These are phyloP conservation scores for Neomicropteryx cornuta DNA, from an alignment of 1,140 invertebrate genomes.

Conservation along the genomic window DNA sequence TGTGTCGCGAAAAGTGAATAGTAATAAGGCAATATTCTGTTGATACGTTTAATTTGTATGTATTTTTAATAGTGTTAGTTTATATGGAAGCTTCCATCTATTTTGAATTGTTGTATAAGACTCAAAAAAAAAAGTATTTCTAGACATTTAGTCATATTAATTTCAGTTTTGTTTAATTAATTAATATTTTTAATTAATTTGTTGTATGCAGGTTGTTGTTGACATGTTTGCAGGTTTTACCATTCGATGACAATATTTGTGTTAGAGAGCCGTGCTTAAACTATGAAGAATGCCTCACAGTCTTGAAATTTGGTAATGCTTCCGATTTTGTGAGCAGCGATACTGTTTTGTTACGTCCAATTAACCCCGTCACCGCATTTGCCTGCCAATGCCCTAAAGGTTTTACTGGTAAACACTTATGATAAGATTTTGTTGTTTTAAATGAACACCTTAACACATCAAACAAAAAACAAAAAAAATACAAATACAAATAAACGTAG, in stretches of 20 bases:
- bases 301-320: conserved; percentile 88
- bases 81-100: no score
- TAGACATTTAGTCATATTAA: no score
- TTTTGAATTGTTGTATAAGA: no score
- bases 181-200: no score
- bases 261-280: conserved; percentile 93
- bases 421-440: not conserved
- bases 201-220: not conserved
- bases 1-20: no score
- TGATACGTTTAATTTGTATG: no score
- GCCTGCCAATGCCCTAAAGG: conserved; percentile 79
- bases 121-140: no score
- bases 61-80: no score
- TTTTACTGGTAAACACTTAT: conserved; percentile 48
- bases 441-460: no score
- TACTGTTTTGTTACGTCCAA: conserved; percentile 86
- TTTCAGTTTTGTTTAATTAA: conserved; percentile 5
- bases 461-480: conserved; percentile 1
- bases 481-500: no score
- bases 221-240: conserved; percentile 57
- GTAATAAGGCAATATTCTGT: no score
- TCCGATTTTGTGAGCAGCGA: conserved; percentile 86
- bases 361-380: conserved; percentile 92
- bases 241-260: conserved; percentile 96
- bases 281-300: conserved; percentile 86